Conservation (phyloP, 2,113 vertebrate species). For the Trachemys scripta region DNA sequence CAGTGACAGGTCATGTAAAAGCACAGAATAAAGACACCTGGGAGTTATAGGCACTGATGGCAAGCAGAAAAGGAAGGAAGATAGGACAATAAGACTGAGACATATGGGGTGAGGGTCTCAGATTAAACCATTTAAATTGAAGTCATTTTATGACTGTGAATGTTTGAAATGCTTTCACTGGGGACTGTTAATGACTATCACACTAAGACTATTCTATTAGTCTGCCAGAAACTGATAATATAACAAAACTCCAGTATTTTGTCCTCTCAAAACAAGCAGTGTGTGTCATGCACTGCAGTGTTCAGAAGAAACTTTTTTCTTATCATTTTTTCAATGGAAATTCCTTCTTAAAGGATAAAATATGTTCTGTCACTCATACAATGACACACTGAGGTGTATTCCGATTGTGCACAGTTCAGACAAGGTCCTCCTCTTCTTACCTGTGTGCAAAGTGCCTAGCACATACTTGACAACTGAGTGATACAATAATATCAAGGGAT, state of each 20-base stretch:
- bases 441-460: background rate
- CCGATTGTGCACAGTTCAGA: background rate
- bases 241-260: background rate
- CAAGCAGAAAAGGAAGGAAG: background rate
- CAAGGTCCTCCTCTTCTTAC: background rate
- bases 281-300: background rate
- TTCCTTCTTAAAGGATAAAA: background rate
- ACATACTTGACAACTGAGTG: background rate
- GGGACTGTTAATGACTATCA: background rate
- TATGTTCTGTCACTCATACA: background rate
- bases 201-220: background rate
- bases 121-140: slow-evolving; percentile 11
- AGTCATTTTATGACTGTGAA: background rate
- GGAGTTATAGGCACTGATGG: background rate
- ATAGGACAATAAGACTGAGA: background rate
- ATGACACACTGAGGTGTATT: background rate
- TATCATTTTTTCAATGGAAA: background rate
- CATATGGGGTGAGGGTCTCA: background rate
- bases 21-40: background rate
- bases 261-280: background rate
- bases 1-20: slow-evolving; percentile 3
- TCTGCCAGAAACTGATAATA: slow-evolving; percentile 31
- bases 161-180: background rate
- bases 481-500: background rate
- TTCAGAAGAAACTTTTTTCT: background rate